Conservation (phyloP, 2,113 vertebrate species). For the Xerus inauris region DNA sequence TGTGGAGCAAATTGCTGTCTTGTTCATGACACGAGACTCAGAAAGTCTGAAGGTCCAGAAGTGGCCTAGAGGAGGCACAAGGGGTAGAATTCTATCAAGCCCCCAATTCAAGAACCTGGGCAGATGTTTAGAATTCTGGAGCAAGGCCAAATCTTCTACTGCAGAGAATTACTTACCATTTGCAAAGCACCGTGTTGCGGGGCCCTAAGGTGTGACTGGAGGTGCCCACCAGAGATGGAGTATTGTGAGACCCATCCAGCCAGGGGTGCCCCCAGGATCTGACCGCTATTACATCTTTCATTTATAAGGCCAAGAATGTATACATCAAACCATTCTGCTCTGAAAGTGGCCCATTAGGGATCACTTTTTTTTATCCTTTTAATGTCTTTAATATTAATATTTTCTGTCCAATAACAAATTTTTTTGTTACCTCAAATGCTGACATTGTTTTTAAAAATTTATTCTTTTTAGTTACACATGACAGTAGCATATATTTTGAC, state of each 20-base stretch:
- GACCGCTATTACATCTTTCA: background rate
- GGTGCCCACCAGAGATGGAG: accelerated
- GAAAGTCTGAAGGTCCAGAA: background rate
- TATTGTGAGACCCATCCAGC: background rate
- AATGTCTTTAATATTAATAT: too few species aligned
- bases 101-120: background rate
- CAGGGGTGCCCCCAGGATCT: background rate
- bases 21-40: background rate
- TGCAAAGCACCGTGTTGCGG: background rate
- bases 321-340: too few species aligned
- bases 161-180: too few species aligned
- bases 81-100: background rate
- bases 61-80: background rate
- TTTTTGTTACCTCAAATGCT: too few species aligned
- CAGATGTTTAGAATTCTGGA: background rate
- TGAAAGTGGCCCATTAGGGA: too few species aligned
- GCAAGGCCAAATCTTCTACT: background rate
- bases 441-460: too few species aligned
- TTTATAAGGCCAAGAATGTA: background rate
- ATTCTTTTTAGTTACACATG: too few species aligned
- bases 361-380: too few species aligned
- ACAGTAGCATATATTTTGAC: too few species aligned
- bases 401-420: too few species aligned
- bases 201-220: background rate
- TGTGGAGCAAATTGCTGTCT: background rate